Percentiles rank a stretch among this genome's conserved stretches.
Evolutionary conservation across 2,888 invertebrate genomes (phyloP).

Genomic region (Thera obeliscata): DNA sequence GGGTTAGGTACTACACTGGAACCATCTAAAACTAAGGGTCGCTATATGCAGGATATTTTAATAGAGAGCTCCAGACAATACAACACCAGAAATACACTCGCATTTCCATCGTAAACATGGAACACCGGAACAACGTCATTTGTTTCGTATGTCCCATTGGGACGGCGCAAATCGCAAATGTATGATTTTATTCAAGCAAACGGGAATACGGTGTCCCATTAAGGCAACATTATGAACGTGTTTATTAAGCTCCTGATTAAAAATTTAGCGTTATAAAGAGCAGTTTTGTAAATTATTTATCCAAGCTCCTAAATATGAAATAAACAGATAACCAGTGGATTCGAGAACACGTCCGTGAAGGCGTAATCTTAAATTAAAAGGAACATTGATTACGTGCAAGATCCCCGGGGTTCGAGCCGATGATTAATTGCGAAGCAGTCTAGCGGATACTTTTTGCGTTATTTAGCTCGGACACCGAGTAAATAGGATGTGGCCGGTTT

Average conservation of each 20-base stretch:
- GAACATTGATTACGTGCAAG: constrained; percentile 59
- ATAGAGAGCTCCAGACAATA: constrained; percentile 31
- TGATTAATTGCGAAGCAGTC: constrained; percentile 67
- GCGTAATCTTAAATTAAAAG: constrained; percentile 61
- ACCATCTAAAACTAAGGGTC: constrained; percentile 14
- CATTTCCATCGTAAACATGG: constrained; percentile 40
- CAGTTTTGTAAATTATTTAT: constrained; percentile 17
- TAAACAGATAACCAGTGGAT: constrained; percentile 41
- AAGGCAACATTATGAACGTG: constrained; percentile 4
- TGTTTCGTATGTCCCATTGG: constrained; percentile 44
- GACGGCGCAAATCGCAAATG: constrained; percentile 40
- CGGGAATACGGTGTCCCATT: constrained; percentile 33
- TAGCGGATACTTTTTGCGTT: constrained; percentile 70
- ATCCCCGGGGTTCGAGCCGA: constrained; percentile 51
- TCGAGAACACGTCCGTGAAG: constrained; percentile 39
- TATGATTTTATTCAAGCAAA: constrained; percentile 41
- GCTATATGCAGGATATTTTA: constrained; percentile 20
- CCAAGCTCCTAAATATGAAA: constrained; percentile 17
- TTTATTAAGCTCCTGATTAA: constrained; percentile 14
- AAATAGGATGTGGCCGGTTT: constrained; percentile 65
- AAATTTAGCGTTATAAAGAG: constrained; percentile 32
- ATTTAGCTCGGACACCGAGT: constrained; percentile 65
- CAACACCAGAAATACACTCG: constrained; percentile 38
- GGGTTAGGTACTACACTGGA: background rate
- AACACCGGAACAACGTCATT: constrained; percentile 44